Base-by-base conservation (phyloP, 2,888 invertebrate genomes). In the Melipona bicolor region DNA sequence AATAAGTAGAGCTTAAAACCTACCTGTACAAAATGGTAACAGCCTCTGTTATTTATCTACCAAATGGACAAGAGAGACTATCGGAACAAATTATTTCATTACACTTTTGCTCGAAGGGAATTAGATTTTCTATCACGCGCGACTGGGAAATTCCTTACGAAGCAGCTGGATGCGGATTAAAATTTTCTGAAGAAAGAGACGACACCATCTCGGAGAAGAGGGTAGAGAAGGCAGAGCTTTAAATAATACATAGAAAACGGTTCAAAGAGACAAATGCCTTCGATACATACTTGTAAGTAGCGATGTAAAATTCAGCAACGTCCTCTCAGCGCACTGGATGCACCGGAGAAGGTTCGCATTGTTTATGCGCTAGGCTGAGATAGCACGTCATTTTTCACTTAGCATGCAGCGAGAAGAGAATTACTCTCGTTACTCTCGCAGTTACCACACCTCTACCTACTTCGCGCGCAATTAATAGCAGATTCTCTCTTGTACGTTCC, bases 361-460 rank as follows among this genome's bases (percentile, higher is more conserved):
- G 81, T 81, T 81, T 73, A 81, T 73, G 62, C 36, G 62, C 19
- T n/a, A 54, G 36, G 27, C 64, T 15, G 21, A n/a, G 65, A 52
- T 27, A 32, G 56, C 61, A 74, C 21, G 81, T 80, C 36, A 74
- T 80, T 82, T 82, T 80, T 82, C 70, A 70, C 70, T 82, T 80
- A 65, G 52, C 52, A 69, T 79, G 70, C 79, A 59, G 32, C 69
- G 32, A 68, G 36, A 43, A 64, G 68, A 50, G 79, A 50, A 65
- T 43, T 43, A n/a, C 59, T 59, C 70, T 79, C 70, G 43, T 70
- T 64, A 74, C 32, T 80, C 56, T 61, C 24, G 2, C 36, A 52
- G 52, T 67, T 43, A 62, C 68, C 62, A n/a, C 49, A n/a, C 50
- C 72, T 17, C 78, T 54, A 32, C 52, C 65, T 61, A 71, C 52